Evolutionary conservation across 2,888 invertebrate genomes (phyloP).

Genomic region (Mechanitis messenoides): DNA sequence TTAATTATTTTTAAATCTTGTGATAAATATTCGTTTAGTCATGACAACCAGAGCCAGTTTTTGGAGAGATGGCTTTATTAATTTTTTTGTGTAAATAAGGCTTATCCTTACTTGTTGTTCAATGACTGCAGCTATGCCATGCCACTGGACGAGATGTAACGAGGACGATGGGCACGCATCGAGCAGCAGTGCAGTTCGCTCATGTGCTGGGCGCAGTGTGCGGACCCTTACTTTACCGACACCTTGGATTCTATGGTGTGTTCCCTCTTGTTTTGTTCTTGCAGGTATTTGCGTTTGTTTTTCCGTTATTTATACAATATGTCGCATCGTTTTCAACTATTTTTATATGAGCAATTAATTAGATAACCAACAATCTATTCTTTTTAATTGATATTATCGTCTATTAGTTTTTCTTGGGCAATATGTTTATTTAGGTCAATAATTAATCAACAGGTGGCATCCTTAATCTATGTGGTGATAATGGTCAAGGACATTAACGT

Average conservation of each 20-base stretch:
- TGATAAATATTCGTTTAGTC: too few species aligned
- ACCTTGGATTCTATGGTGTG: slow-evolving; percentile 84
- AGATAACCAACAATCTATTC: too few species aligned
- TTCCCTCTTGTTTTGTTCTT: slow-evolving; percentile 77
- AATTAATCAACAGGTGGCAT: slow-evolving; percentile 59
- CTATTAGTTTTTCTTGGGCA: not conserved
- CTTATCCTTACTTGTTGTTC: not conserved
- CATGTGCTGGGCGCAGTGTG: slow-evolving; percentile 80
- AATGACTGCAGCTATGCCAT: slow-evolving; percentile 56
- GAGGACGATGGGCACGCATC: slow-evolving; percentile 78
- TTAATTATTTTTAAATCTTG: too few species aligned
- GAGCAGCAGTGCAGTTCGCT: slow-evolving; percentile 67
- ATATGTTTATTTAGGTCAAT: not conserved
- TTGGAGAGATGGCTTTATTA: too few species aligned
- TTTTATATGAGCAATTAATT: too few species aligned
- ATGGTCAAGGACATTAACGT: slow-evolving; percentile 80
- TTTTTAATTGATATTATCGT: too few species aligned
- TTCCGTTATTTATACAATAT: not conserved
- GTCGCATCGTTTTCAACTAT: too few species aligned
- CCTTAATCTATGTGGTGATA: slow-evolving; percentile 78
- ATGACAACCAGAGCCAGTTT: too few species aligned
- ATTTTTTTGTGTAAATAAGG: not conserved
- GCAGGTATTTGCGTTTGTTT: slow-evolving; percentile 50
- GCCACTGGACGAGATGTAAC: slow-evolving; percentile 67
- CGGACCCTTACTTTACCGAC: slow-evolving; percentile 84